Evolutionary conservation across 1,140 invertebrate genomes (phyloP).

Genomic region (Conopomorpha cramerella): DNA sequence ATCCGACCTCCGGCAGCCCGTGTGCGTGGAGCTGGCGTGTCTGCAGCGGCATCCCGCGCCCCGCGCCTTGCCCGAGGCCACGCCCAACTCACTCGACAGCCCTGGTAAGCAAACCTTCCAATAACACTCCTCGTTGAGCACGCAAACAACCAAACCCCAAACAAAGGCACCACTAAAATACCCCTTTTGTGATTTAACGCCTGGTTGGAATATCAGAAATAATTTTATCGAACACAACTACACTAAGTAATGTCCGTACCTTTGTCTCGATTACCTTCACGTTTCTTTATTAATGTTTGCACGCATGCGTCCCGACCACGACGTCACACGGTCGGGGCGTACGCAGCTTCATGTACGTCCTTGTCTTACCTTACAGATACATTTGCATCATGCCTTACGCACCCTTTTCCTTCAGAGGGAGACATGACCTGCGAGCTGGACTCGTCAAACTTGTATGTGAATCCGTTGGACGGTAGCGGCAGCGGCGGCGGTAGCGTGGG

Average conservation of each 20-base stretch:
- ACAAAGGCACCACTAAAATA: slow-evolving; percentile 10
- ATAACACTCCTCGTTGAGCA: no score
- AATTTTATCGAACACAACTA: no score
- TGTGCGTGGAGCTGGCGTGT: slow-evolving; percentile 79
- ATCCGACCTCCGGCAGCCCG: slow-evolving; percentile 76
- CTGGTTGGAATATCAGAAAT: no score
- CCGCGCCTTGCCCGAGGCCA: slow-evolving; percentile 45
- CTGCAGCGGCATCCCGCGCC: slow-evolving; percentile 61
- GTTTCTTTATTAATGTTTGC: slow-evolving; percentile 2
- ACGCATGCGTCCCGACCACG: slow-evolving; percentile 14
- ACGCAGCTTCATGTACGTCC: slow-evolving; percentile 47
- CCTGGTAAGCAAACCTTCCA: slow-evolving; percentile 37
- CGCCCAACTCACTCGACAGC: slow-evolving; percentile 58
- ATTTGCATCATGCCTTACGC: slow-evolving; percentile 93
- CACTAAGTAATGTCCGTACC: no score
- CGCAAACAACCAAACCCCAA: slow-evolving; percentile 6
- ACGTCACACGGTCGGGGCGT: slow-evolving; percentile 14
- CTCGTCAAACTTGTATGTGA: slow-evolving; percentile 87
- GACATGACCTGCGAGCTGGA: slow-evolving; percentile 75
- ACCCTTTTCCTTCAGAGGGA: slow-evolving; percentile 86
- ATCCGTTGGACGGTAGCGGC: slow-evolving; percentile 77
- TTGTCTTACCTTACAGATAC: slow-evolving; percentile 74
- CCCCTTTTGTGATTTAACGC: no score
- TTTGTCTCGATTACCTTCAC: no score
- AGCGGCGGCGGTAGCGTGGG: slow-evolving; percentile 29